phyloP scores from a whole-genome alignment of 2,888 invertebrate genomes.

The Stegophylla sp. region DNA sequence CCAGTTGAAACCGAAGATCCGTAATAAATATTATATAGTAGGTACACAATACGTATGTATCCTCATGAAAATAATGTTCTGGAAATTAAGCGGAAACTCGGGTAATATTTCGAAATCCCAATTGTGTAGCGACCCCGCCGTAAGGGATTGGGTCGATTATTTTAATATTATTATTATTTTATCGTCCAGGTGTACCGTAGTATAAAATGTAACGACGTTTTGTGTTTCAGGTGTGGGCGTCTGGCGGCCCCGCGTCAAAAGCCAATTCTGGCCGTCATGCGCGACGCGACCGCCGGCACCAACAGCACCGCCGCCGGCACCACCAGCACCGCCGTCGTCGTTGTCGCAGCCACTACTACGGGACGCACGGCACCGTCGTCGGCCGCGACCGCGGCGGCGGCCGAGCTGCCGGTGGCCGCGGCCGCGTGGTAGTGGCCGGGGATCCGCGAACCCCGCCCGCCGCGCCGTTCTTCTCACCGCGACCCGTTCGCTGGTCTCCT shows the following conservation, averaged over 20 bases:
- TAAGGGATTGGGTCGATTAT: too few relatives aligned
- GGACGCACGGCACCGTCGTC: too few relatives aligned
- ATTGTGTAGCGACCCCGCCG: too few relatives aligned
- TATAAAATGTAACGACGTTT: background rate
- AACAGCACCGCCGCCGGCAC: background rate
- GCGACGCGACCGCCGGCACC: background rate
- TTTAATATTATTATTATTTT: too few relatives aligned
- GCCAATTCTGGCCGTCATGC: background rate
- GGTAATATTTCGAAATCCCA: background rate
- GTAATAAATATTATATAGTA: too few relatives aligned
- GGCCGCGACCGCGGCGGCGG: too few relatives aligned
- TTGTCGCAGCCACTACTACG: too few relatives aligned
- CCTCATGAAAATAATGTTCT: too few relatives aligned
- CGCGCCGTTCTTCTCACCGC: background rate
- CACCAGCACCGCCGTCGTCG: background rate
- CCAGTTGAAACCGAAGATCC: too few relatives aligned
- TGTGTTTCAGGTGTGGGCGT: constrained; percentile 4
- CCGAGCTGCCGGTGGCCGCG: background rate
- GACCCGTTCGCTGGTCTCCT: background rate
- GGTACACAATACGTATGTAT: too few relatives aligned
- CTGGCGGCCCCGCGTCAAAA: background rate
- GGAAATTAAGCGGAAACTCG: too few relatives aligned
- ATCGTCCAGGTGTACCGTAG: too few relatives aligned
- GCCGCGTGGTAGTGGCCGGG: constrained; percentile 14
- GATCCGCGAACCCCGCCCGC: background rate